phyloP scores from a whole-genome alignment of 2,797 vertebrate species.

The Acrossocheilus fasciatus region DNA sequence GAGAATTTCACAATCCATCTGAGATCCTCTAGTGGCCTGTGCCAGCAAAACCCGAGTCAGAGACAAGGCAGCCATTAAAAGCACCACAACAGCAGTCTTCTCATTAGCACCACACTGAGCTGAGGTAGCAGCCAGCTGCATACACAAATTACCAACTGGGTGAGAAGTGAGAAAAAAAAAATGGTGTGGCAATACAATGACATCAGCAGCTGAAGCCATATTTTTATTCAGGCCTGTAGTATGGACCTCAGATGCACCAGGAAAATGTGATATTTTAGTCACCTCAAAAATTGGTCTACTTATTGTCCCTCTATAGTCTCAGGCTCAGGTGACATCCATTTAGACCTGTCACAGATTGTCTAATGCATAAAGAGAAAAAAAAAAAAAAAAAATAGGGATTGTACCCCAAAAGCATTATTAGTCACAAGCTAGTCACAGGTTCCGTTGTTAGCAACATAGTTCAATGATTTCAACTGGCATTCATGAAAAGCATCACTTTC shows the following conservation, averaged over 20 bases:
- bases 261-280: neutral
- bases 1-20: slow-evolving; percentile 76
- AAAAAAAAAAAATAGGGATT: neutral
- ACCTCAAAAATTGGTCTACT: neutral
- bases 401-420: neutral
- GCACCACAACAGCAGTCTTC: slow-evolving; percentile 64
- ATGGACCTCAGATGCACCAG: slow-evolving; percentile 12
- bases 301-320: neutral
- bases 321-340: neutral
- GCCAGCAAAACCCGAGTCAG: slow-evolving; percentile 48
- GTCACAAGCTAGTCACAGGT: neutral
- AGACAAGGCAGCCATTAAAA: slow-evolving; percentile 74
- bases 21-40: slow-evolving; percentile 67
- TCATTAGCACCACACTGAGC: slow-evolving; percentile 80
- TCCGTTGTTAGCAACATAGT: neutral
- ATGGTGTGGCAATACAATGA: slow-evolving; percentile 21
- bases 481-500: too few relatives aligned
- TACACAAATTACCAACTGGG: slow-evolving; percentile 70
- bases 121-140: slow-evolving; percentile 75
- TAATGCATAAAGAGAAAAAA: neutral
- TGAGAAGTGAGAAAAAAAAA: slow-evolving; percentile 50
- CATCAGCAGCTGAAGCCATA: slow-evolving; percentile 22
- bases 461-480: neutral
- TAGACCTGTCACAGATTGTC: too few relatives aligned
- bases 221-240: neutral